Evolutionary conservation across 2,888 invertebrate species (phyloP).

Genomic region (Pachydiplax longipennis): DNA sequence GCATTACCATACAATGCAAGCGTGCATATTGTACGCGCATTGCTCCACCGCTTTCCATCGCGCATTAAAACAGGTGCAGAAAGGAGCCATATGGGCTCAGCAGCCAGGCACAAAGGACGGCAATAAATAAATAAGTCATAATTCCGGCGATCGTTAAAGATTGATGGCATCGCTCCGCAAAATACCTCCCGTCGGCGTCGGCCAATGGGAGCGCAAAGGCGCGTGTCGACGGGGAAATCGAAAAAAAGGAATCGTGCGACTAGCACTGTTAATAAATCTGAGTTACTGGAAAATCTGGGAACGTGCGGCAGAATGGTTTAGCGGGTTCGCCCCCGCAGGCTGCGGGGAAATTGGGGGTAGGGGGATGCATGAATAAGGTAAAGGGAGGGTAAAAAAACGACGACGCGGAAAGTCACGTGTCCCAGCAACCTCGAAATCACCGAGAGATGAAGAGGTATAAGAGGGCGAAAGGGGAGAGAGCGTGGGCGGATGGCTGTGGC

Average conservation of each 20-base stretch:
- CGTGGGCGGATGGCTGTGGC: neutral
- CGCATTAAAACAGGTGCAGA: too few species aligned
- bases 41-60: too few species aligned
- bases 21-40: too few species aligned
- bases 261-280: neutral
- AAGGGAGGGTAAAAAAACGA: neutral
- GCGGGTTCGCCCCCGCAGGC: neutral
- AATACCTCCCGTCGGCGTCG: too few species aligned
- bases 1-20: too few species aligned
- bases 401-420: neutral
- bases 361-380: neutral
- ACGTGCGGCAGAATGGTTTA: neutral
- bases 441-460: neutral
- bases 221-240: too few species aligned
- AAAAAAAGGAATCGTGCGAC: neutral
- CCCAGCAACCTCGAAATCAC: neutral
- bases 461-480: neutral
- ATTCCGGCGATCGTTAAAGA: too few species aligned
- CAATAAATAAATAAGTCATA: too few species aligned
- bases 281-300: neutral
- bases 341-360: neutral
- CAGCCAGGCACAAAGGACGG: too few species aligned
- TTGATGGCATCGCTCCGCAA: too few species aligned
- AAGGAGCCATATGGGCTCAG: too few species aligned
- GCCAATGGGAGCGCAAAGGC: too few species aligned